phyloP scores from a whole-genome alignment of 2,888 invertebrate species.

The Rotaria sp. region DNA sequence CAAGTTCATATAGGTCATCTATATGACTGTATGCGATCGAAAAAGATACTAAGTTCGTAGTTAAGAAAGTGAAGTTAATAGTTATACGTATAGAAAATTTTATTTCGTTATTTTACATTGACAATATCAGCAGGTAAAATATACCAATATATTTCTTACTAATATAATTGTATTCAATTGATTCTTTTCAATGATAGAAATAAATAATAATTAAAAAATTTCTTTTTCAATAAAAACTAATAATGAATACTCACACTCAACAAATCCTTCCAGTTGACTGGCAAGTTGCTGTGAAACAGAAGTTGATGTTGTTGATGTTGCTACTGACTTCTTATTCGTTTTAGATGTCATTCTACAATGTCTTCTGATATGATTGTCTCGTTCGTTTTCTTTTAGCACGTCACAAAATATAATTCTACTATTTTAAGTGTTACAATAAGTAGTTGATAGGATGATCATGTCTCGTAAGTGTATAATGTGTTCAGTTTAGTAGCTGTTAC shows the following conservation, averaged over 20 bases:
- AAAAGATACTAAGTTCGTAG: no score
- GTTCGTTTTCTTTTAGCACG: background rate
- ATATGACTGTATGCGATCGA: no score
- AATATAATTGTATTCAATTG: no score
- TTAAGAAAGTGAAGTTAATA: no score
- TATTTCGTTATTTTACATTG: no score
- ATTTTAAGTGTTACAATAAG: background rate
- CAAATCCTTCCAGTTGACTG: background rate
- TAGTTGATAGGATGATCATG: background rate
- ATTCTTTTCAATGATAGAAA: no score
- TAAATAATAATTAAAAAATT: background rate
- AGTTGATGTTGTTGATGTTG: background rate
- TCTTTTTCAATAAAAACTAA: background rate
- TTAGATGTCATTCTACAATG: background rate
- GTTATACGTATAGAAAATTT: no score
- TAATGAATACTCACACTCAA: background rate
- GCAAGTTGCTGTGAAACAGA: background rate
- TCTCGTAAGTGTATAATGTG: background rate
- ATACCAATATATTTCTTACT: no score
- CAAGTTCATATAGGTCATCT: no score
- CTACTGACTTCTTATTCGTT: background rate
- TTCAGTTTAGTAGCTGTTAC: background rate
- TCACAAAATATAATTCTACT: background rate
- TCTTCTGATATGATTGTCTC: background rate
- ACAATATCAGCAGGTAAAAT: no score